Evolutionary conservation across 2,888 invertebrate species (phyloP).

Genomic region (Diachrysia chrysitis): DNA sequence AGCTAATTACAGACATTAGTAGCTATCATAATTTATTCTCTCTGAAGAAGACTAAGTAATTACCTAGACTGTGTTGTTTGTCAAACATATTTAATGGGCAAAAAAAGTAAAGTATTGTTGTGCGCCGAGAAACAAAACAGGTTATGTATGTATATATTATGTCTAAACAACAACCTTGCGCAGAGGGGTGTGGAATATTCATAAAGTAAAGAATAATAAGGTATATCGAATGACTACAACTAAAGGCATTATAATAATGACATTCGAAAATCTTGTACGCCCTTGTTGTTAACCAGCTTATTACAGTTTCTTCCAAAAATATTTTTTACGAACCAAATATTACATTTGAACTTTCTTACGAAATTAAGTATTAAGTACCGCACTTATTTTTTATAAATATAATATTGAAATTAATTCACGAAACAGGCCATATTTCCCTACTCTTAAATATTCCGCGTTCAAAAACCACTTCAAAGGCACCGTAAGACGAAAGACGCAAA

Average conservation of each 20-base stretch:
- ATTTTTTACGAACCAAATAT: no score
- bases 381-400: constrained; percentile 19
- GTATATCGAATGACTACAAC: no score
- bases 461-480: constrained; percentile 38
- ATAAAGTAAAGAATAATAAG: no score
- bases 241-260: no score
- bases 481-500: constrained; percentile 15
- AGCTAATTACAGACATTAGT: constrained; percentile 43
- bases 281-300: no score
- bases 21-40: constrained; percentile 20
- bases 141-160: no score
- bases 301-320: no score
- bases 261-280: no score
- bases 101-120: no score
- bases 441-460: constrained; percentile 36
- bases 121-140: no score
- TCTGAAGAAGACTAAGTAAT: constrained; percentile 5
- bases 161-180: no score
- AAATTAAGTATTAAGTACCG: not conserved
- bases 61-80: not conserved
- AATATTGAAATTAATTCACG: not conserved
- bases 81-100: not conserved
- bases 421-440: constrained; percentile 12
- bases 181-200: no score
- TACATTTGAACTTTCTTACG: not conserved